Evolutionary conservation across 2,888 invertebrate genomes (phyloP).

Genomic region (Andrena dorsata): DNA sequence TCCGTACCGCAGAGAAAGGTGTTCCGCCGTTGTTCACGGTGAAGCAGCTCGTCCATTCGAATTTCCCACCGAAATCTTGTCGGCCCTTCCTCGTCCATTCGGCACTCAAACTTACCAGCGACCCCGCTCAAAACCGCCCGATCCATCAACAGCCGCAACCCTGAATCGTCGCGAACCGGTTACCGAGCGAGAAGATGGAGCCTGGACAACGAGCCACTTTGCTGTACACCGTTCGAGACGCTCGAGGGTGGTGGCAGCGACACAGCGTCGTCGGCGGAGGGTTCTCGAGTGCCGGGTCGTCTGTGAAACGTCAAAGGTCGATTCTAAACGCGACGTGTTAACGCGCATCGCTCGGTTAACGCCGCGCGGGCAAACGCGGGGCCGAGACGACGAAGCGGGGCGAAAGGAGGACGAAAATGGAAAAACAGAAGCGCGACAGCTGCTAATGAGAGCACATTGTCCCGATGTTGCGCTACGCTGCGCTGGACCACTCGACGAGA

Average conservation of each 20-base stretch:
- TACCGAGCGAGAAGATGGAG: not conserved
- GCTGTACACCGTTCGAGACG: not conserved
- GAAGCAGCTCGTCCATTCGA: too few species aligned
- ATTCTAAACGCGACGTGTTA: not conserved
- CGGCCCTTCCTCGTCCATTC: too few species aligned
- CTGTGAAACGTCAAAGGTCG: not conserved
- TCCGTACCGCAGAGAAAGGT: too few species aligned
- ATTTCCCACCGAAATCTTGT: too few species aligned
- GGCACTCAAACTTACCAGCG: not conserved
- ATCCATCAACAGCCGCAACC: not conserved
- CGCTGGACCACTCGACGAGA: constrained; percentile 12
- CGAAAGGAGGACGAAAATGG: not conserved
- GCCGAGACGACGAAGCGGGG: not conserved
- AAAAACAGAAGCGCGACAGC: constrained; percentile 20
- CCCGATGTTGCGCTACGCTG: constrained; percentile 1
- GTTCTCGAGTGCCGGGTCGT: not conserved
- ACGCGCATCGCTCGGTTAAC: not conserved
- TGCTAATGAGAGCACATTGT: constrained; percentile 49
- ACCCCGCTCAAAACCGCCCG: not conserved
- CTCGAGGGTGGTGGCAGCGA: not conserved
- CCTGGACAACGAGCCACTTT: not conserved
- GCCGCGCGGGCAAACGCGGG: not conserved
- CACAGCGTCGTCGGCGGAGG: not conserved
- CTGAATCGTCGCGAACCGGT: not conserved
- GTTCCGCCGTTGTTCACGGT: too few species aligned